Conservation (phyloP, 2,113 vertebrate species). For the Empidonax alnorum region DNA sequence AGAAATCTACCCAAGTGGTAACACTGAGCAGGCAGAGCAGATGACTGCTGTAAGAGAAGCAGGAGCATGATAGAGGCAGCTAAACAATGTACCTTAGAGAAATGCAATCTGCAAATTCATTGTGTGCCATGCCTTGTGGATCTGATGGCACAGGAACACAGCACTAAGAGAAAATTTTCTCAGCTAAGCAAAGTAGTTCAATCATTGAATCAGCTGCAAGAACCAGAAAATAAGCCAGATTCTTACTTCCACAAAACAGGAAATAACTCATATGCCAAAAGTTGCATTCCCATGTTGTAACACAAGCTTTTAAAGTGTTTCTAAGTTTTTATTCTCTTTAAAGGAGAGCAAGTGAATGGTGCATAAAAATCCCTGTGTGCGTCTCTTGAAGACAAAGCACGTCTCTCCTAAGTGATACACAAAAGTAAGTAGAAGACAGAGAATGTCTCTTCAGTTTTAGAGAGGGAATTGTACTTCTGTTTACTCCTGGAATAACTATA, state of each 20-base stretch:
- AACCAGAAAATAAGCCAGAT: background rate
- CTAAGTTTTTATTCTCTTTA: background rate
- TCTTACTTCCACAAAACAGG: background rate
- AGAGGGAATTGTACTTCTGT: background rate
- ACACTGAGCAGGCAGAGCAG: background rate
- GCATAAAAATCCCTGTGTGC: background rate
- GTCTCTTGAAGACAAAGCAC: background rate
- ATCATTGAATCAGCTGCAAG: background rate
- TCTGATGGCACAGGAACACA: background rate
- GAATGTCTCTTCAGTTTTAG: background rate
- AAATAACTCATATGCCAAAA: background rate
- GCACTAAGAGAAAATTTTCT: background rate
- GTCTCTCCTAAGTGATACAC: background rate
- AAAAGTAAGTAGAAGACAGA: background rate
- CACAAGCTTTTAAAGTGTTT: background rate
- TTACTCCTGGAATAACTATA: background rate
- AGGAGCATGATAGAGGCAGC: background rate
- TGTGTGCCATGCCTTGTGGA: background rate
- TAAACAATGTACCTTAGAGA: background rate
- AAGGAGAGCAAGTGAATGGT: background rate
- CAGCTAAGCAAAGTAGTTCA: background rate
- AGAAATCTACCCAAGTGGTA: background rate
- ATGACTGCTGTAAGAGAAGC: background rate
- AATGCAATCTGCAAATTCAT: conserved; percentile 9
- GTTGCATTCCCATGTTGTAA: background rate